Evolutionary conservation across 2,797 vertebrate species (phyloP), one percentile per base, ranked within the genome.

Genomic region (Odontamblyopus rebecca): DNA sequence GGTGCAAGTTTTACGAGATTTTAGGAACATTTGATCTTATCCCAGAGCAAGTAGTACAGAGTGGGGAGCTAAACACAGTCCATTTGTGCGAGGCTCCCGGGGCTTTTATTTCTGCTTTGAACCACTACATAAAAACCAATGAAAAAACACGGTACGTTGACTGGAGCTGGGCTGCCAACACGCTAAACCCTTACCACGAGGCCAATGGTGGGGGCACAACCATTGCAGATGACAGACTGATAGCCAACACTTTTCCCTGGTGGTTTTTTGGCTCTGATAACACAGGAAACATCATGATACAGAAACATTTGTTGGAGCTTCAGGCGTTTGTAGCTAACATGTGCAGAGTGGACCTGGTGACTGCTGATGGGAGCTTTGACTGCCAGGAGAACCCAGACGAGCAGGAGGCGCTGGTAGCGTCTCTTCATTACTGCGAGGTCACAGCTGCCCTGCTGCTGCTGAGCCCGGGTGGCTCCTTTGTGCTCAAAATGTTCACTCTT

Each of bases 251-350:
- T 0, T 90, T 98, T 67, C 94, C 92, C 0, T 93, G 93, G 91
- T 99, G 98, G 98, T 97, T 96, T 82, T 99, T 99, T 29, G 98
- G 98, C 61, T 96, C 96, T 0, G 97, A 99, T 68, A 94, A 99
- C 85, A 98, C 97, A 0, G 97, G 98, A 0, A 93, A 99, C 85
- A 92, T 99, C 88, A 99, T 96, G 96, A 87, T 86, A 5, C 85
- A 93, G 81, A 94, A 92, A 13, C 93, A 98, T 67, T 82, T 98
- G 68, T 88, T 94, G 5, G 96, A 96, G 51, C 92, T 99, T 82
- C 92, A 94, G 84, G 75, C 19, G 2, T 96, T 98, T 53, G 88
- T 95, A 19, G 90, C 92, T 0, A 91, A 86, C 82, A 94, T 96
- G 95, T 80, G 63, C 5, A 64, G 89, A 0, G 83, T 98, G 23